Evolutionary conservation across 2,113 vertebrate species (phyloP).

Genomic region (Erythrocebus patas): DNA sequence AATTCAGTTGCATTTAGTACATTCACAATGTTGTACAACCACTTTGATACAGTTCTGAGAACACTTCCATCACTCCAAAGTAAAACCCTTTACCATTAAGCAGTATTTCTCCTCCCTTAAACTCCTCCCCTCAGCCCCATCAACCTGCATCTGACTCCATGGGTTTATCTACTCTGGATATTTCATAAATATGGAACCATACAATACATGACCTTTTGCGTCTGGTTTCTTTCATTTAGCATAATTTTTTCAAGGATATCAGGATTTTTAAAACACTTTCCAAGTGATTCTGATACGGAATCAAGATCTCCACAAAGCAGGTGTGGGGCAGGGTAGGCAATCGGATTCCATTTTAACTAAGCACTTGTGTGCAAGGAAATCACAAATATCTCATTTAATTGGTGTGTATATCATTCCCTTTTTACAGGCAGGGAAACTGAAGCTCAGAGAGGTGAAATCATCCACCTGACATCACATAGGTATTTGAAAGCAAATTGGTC

Average conservation of each 20-base stretch:
- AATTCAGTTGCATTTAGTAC: not conserved
- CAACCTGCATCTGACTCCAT: not conserved
- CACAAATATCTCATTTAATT: not conserved
- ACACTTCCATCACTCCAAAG: not conserved
- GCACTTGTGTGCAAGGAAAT: not conserved
- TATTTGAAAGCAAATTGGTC: not conserved
- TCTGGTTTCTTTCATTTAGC: not conserved
- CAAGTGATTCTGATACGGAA: not conserved
- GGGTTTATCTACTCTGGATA: not conserved
- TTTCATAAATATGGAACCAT: not conserved
- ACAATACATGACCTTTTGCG: not conserved
- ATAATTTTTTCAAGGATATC: not conserved
- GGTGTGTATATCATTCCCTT: not conserved
- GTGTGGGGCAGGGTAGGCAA: not conserved
- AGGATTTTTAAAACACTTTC: not conserved
- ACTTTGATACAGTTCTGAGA: not conserved
- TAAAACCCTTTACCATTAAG: not conserved
- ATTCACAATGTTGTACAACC: not conserved
- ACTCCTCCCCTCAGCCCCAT: not conserved
- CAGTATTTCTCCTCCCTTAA: not conserved
- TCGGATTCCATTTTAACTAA: not conserved
- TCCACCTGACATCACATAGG: not conserved
- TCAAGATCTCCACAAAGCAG: not conserved
- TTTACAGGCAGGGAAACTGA: not conserved
- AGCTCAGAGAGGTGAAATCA: not conserved